phyloP scores from a whole-genome alignment of 1,140 invertebrate species.

The Drosophila bipectinata region DNA sequence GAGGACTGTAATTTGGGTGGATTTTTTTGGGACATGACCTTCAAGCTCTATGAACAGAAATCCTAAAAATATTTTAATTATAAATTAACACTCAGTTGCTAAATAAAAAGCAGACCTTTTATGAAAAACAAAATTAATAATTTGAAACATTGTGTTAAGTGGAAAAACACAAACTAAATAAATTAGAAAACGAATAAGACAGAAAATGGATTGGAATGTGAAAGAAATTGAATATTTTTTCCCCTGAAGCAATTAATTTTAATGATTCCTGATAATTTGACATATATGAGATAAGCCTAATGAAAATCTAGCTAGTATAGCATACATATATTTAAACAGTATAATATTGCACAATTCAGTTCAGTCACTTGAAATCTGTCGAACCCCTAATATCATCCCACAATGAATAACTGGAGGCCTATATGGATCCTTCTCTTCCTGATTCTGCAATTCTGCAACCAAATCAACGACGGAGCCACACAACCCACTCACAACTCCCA shows the following conservation, averaged over 20 bases:
- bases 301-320: neutral
- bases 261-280: neutral
- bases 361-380: neutral
- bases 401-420: neutral
- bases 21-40: neutral
- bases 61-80: constrained; percentile 22
- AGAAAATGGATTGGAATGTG: neutral
- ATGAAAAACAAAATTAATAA: constrained; percentile 32
- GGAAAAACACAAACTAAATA: constrained; percentile 28
- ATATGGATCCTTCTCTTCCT: neutral
- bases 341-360: neutral
- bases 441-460: neutral
- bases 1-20: constrained; percentile 6
- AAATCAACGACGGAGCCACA: neutral
- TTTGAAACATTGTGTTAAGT: constrained; percentile 29
- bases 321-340: neutral
- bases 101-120: constrained; percentile 11
- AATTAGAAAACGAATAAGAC: neutral
- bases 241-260: neutral
- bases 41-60: too few relatives aligned
- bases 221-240: neutral
- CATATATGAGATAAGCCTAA: neutral
- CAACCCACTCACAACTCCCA: neutral
- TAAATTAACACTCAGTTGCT: constrained; percentile 38
- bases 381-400: neutral